Percentiles rank a stretch among this genome's conserved stretches.
Evolutionary conservation across 2,797 vertebrate species (phyloP).

Genomic region (Sebastes matsubarae): DNA sequence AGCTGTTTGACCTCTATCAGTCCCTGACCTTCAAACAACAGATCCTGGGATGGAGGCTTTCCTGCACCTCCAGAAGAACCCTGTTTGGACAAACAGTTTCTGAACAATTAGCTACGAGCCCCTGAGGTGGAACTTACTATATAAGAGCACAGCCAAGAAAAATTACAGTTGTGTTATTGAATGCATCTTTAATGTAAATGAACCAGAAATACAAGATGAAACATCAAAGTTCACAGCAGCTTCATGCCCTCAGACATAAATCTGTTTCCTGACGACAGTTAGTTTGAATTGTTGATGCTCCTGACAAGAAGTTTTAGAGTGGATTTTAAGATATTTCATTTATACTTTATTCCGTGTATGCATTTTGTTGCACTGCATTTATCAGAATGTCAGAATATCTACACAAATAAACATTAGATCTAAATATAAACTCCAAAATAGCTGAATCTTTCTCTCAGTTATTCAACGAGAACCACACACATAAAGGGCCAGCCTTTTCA

Average conservation of each 20-base stretch:
- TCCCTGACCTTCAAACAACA: constrained; percentile 63
- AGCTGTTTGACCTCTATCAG: constrained; percentile 80
- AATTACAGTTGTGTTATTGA: not conserved
- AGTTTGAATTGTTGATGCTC: not conserved
- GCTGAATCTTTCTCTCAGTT: not conserved
- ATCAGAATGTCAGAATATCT: not conserved
- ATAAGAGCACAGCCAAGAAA: not conserved
- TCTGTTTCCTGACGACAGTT: not conserved
- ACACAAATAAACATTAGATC: not conserved
- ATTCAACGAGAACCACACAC: not conserved
- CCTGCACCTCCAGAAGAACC: constrained; percentile 30
- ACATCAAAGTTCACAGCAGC: not conserved
- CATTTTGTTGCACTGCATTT: not conserved
- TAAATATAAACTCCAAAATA: not conserved
- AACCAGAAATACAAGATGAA: not conserved
- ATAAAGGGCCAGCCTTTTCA: not conserved
- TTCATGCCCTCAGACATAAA: not conserved
- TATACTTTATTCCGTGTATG: not conserved
- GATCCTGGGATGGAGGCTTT: constrained; percentile 47
- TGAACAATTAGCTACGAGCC: not conserved
- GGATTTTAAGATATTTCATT: not conserved
- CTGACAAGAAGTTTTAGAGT: not conserved
- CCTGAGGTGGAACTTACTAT: not conserved
- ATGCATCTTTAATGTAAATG: not conserved
- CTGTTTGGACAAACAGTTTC: constrained; percentile 23